A percentile compares a stretch with the other conserved stretches of the same genome.
Evolutionary conservation across 2,113 vertebrate genomes (phyloP).

Genomic region (Cheirogaleus medius): DNA sequence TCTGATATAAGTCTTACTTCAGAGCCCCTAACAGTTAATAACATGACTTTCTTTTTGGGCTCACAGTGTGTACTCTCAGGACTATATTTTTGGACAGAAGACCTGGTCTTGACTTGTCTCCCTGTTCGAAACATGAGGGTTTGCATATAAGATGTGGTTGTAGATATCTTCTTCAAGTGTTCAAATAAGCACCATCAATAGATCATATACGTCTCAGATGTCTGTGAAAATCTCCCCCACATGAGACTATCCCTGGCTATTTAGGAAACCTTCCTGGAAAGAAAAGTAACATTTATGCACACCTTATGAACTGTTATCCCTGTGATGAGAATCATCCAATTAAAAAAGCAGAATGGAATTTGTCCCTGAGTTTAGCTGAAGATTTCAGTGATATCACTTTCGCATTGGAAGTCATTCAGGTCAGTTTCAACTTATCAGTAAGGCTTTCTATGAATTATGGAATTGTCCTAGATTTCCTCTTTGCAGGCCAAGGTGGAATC

Average conservation of each 20-base stretch:
- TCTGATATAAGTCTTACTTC: neutral
- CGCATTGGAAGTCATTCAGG: neutral
- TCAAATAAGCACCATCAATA: neutral
- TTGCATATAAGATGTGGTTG: neutral
- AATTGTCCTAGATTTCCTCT: neutral
- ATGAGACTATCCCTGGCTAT: neutral
- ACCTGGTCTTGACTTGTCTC: neutral
- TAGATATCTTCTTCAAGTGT: neutral
- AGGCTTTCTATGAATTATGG: neutral
- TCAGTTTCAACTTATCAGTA: neutral
- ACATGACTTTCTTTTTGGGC: neutral
- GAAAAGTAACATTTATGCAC: neutral
- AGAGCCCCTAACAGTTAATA: neutral
- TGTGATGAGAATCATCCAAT: neutral
- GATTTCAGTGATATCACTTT: neutral
- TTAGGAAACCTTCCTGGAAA: neutral
- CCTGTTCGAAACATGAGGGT: neutral
- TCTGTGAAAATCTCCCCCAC: neutral
- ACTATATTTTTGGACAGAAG: neutral
- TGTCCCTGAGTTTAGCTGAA: neutral
- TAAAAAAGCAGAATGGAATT: neutral
- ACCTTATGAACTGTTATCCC: neutral
- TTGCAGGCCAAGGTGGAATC: neutral
- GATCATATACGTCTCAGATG: neutral
- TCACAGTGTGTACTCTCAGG: neutral